Conservation (phyloP, 2,888 invertebrate species). For the Panopea generosa region DNA sequence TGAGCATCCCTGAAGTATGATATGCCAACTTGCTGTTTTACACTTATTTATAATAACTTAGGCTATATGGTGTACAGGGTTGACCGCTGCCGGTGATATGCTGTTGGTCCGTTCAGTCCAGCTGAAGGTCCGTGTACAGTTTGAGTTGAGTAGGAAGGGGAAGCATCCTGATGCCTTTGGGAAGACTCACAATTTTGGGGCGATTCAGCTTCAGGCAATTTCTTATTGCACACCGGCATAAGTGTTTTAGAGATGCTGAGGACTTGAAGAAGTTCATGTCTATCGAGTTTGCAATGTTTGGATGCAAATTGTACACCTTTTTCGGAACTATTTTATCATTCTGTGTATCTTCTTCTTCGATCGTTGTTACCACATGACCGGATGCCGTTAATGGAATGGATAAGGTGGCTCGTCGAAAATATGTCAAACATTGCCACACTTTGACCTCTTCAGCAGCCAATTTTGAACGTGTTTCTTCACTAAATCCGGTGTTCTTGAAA, state of each 20-base stretch:
- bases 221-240: conserved; percentile 59
- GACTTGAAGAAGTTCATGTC: conserved; percentile 46
- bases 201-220: conserved; percentile 16
- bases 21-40: no score
- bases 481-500: conserved; percentile 66
- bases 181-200: conserved; percentile 38
- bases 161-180: conserved; percentile 46
- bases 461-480: conserved; percentile 49
- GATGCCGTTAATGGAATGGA: conserved; percentile 49
- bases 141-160: conserved; percentile 64
- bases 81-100: no score
- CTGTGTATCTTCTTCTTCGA: conserved; percentile 15
- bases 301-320: conserved; percentile 62
- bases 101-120: conserved; percentile 44
- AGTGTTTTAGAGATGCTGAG: conserved; percentile 57
- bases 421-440: conserved; percentile 56
- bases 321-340: conserved; percentile 7
- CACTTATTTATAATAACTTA: no score
- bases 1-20: no score
- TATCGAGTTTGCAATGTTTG: conserved; percentile 47
- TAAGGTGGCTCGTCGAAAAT: conserved; percentile 53
- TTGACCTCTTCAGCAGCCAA: conserved; percentile 59
- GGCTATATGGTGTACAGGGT: no score
- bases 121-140: conserved; percentile 60
- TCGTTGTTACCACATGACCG: conserved; percentile 51